Base-by-base conservation (phyloP, 2,888 invertebrate genomes). In the Monopis laevigella region DNA sequence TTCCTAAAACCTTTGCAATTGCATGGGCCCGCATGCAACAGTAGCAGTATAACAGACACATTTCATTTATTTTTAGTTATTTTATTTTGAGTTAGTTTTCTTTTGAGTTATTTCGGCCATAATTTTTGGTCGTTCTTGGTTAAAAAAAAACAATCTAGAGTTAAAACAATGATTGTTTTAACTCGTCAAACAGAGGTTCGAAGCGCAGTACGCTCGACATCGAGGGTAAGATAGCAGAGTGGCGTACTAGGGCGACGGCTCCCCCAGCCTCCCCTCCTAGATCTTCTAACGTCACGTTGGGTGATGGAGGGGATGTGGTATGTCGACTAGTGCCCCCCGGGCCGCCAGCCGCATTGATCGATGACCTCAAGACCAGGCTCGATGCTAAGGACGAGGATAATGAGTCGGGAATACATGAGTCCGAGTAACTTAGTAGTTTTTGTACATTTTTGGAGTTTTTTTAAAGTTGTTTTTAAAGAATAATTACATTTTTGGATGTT, bases 121-220 rank as follows among this genome's bases (percentile, higher is more conserved):
- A n/a, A n/a, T n/a, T n/a, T n/a, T n/a, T n/a, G 8, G 8, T 21
- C 24, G 6, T 21, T 21, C 8, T 21, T 21, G 24, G 24, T 8
- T 8, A 21, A 21, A 5, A 5, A 21, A 21, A 7, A 8, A 21
- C 24, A 21, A n/a, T 8, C 24, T 21, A 21, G 8, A 5, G 24
- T 8, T 21, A 21, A 21, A 21, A 21, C 24, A 21, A 21, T 7
- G 8, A 8, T 21, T 8, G 24, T 7, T 21, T n/a, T n/a, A n/a
- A n/a, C n/a, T n/a, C n/a, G n/a, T 43, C 48, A 43, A 48, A 54
- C 54, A 75, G 78, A 55, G 78, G 73, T 29, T 77, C 75, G 46
- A 78, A 77, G 61, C 74, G 77, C 55, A 75, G 73, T 64, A 80
- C 78, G 53, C 70, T 80, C 49, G 78, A 80, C 71, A 72, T 80